These are phyloP conservation scores for Thalassophryne amazonica DNA, from an alignment of 2,797 vertebrate species.

Conservation along the genomic window DNA sequence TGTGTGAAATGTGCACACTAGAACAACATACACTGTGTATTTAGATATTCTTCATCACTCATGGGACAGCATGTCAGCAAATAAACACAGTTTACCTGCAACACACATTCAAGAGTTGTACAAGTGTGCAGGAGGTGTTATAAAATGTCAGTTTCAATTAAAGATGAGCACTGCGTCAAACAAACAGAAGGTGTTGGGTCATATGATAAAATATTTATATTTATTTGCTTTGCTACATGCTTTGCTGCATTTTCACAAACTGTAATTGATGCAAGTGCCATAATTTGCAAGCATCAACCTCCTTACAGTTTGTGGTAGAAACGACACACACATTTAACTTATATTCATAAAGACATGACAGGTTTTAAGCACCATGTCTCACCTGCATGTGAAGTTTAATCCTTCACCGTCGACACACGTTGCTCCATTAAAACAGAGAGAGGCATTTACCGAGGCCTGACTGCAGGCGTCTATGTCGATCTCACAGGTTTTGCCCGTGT, in stretches of 20 bases:
- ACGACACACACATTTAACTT: too few relatives aligned
- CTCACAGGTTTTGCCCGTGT: constrained; percentile 74
- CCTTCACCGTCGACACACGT: constrained; percentile 78
- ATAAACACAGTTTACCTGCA: constrained; percentile 63
- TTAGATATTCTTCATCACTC: constrained; percentile 61
- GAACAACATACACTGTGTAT: constrained; percentile 52
- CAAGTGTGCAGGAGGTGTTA: neutral
- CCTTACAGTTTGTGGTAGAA: too few relatives aligned
- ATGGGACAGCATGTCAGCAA: constrained; percentile 50
- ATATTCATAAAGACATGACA: too few relatives aligned
- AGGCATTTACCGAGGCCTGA: constrained; percentile 41
- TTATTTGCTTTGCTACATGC: too few relatives aligned
- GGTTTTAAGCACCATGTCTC: too few relatives aligned
- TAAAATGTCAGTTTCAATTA: constrained; percentile 10
- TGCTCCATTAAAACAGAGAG: constrained; percentile 79
- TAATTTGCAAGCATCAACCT: too few relatives aligned
- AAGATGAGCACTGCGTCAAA: neutral
- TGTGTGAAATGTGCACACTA: constrained; percentile 70
- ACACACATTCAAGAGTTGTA: constrained; percentile 10
- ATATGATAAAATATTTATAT: neutral
- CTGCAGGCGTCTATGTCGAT: constrained; percentile 71
- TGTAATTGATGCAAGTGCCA: too few relatives aligned
- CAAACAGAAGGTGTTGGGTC: neutral
- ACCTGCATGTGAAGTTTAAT: constrained; percentile 84
- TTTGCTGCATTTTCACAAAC: too few relatives aligned